Evolutionary conservation across 1,140 invertebrate genomes (phyloP).

Genomic region (Hylaeus volcanicus): DNA sequence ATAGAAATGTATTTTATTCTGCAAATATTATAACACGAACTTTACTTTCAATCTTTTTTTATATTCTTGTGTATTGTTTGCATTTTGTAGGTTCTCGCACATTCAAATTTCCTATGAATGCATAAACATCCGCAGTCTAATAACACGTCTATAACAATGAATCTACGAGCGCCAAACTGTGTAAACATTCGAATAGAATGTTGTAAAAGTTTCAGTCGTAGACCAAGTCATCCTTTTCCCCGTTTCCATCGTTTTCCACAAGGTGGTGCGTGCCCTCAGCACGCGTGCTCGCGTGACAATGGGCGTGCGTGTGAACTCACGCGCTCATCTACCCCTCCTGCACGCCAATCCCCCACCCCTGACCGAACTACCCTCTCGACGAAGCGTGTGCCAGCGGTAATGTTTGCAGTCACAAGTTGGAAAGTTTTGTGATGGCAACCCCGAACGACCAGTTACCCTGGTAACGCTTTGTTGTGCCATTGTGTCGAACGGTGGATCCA

Average conservation of each 20-base stretch:
- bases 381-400: constrained; percentile 58
- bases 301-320: constrained; percentile 52
- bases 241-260: constrained; percentile 51
- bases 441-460: constrained; percentile 65
- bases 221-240: neutral
- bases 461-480: constrained; percentile 76
- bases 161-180: too few relatives aligned
- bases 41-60: too few relatives aligned
- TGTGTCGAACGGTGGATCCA: constrained; percentile 47
- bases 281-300: constrained; percentile 61
- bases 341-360: too few relatives aligned
- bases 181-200: too few relatives aligned
- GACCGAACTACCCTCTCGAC: constrained; percentile 2
- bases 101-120: too few relatives aligned
- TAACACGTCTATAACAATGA: too few relatives aligned
- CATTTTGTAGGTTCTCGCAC: too few relatives aligned
- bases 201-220: too few relatives aligned
- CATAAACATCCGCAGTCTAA: too few relatives aligned
- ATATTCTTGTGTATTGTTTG: too few relatives aligned
- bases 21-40: too few relatives aligned
- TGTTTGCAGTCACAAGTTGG: constrained; percentile 69
- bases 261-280: constrained; percentile 48
- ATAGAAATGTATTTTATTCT: too few relatives aligned
- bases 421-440: constrained; percentile 78
- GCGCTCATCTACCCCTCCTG: neutral